Evolutionary conservation across 2,888 invertebrate genomes (phyloP).

Genomic region (Drosophila atripex): DNA sequence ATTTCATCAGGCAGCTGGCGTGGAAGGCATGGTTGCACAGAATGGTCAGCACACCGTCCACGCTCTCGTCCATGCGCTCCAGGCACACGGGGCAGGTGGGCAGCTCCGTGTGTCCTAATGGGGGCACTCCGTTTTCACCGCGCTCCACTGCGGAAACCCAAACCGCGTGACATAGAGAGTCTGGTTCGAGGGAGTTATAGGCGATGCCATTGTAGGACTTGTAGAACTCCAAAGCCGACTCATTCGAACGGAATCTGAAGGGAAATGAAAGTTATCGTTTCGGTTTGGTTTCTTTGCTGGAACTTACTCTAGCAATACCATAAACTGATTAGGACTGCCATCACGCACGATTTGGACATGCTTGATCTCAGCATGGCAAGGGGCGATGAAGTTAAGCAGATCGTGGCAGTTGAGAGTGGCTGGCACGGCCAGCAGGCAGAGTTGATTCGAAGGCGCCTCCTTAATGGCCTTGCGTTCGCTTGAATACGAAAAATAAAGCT

Average conservation of each 20-base stretch:
- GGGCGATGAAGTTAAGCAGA: constrained; percentile 95
- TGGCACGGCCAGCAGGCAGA: constrained; percentile 95
- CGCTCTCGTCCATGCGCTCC: constrained; percentile 99
- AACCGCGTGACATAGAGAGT: constrained; percentile 95
- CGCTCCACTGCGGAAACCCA: constrained; percentile 97
- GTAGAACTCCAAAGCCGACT: constrained; percentile 95
- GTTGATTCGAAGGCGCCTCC: constrained; percentile 90
- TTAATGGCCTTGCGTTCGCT: constrained; percentile 91
- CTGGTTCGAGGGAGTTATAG: constrained; percentile 96
- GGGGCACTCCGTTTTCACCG: constrained; percentile 89
- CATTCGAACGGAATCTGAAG: constrained; percentile 88
- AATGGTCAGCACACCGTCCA: constrained; percentile 98
- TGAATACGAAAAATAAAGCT: constrained; percentile 41
- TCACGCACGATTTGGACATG: constrained; percentile 96
- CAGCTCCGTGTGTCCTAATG: constrained; percentile 94
- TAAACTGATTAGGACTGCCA: constrained; percentile 97
- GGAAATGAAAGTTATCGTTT: constrained; percentile 53
- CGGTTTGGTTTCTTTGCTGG: neutral
- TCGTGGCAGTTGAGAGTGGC: constrained; percentile 96
- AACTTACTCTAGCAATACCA: constrained; percentile 95
- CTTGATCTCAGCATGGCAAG: constrained; percentile 94
- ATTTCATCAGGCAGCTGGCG: constrained; percentile 96
- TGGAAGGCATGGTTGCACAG: constrained; percentile 99
- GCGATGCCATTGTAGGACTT: constrained; percentile 95
- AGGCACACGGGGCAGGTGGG: constrained; percentile 94